These are phyloP conservation scores for Cisticola juncidis DNA, from an alignment of 2,113 vertebrate genomes.

Conservation along the genomic window DNA sequence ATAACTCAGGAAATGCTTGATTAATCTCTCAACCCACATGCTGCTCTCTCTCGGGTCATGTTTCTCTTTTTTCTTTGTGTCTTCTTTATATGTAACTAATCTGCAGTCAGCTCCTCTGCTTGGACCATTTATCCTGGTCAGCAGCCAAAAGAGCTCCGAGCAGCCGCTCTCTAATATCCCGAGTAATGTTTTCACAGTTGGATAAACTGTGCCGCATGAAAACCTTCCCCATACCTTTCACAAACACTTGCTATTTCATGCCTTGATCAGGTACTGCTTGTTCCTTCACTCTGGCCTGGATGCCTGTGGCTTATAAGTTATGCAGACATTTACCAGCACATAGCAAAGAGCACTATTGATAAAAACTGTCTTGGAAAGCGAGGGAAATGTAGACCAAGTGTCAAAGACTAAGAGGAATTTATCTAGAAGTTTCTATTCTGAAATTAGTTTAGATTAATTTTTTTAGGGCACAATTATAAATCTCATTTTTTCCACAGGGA, in stretches of 20 bases:
- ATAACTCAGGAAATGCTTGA: conserved; percentile 1
- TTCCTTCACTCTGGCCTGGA: conserved; percentile 35
- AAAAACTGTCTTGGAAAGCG: conserved; percentile 55
- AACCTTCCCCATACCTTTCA: conserved; percentile 20
- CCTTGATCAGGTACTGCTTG: conserved; percentile 49
- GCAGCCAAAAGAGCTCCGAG: conserved; percentile 13
- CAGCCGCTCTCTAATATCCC: conserved; percentile 25
- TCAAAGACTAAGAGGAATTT: background rate
- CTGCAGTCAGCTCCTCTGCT: conserved; percentile 31
- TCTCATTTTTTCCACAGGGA: background rate
- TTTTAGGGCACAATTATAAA: background rate
- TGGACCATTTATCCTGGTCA: conserved; percentile 40
- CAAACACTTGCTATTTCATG: conserved; percentile 53
- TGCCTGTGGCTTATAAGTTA: conserved; percentile 58
- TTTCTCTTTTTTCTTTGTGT: conserved; percentile 8
- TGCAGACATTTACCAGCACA: conserved; percentile 56
- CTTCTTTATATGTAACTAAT: background rate
- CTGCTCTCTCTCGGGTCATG: background rate
- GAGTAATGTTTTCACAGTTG: conserved; percentile 66
- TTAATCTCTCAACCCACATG: background rate
- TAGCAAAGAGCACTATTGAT: conserved; percentile 51
- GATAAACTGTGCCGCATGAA: conserved; percentile 53
- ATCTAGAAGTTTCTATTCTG: background rate
- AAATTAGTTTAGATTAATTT: background rate
- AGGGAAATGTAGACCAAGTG: background rate